Conservation (phyloP, 2,888 invertebrate species). For the Eupeodes latifasciatus region DNA sequence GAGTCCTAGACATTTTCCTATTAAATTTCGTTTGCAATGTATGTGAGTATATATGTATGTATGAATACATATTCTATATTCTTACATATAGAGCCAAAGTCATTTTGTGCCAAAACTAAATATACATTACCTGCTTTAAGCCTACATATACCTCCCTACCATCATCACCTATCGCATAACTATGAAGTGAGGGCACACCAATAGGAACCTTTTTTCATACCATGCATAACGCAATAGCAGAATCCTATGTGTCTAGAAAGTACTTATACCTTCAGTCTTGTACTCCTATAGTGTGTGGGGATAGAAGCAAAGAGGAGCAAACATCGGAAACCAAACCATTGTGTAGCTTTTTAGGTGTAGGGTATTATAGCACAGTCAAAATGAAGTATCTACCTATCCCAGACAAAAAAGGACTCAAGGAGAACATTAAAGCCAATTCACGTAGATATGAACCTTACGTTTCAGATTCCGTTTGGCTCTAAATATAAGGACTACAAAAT, state of each 20-base stretch:
- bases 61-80: background rate
- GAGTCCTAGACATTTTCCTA: conserved; percentile 68
- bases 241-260: conserved; percentile 8
- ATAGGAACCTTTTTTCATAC: background rate
- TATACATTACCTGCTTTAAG: conserved; percentile 51
- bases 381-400: background rate
- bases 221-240: background rate
- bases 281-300: background rate
- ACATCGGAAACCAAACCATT: conserved; percentile 30
- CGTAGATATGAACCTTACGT: conserved; percentile 50
- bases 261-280: background rate
- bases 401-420: conserved; percentile 34
- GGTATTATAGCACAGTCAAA: conserved; percentile 2
- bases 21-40: conserved; percentile 66
- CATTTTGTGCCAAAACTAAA: conserved; percentile 31
- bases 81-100: background rate
- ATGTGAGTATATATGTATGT: no score
- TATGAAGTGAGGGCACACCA: background rate
- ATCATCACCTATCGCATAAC: background rate
- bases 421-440: conserved; percentile 43
- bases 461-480: background rate
- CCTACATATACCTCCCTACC: conserved; percentile 27
- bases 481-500: background rate
- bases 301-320: conserved; percentile 11
- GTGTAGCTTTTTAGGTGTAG: background rate